phyloP scores from a whole-genome alignment of 1,140 invertebrate genomes.

The Cotesia chilonis region DNA sequence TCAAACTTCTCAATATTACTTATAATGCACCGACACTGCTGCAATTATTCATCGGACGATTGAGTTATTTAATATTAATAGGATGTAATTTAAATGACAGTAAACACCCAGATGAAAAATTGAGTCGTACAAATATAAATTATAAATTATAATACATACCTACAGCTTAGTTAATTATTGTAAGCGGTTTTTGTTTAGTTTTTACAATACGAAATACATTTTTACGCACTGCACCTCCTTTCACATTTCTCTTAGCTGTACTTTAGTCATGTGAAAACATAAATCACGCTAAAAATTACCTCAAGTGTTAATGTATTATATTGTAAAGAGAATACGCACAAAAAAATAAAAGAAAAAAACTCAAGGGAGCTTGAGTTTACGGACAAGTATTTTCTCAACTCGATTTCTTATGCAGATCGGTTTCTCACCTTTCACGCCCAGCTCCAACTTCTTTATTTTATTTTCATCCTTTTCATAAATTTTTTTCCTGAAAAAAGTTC shows the following conservation, averaged over 20 bases:
- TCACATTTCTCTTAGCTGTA: slow-evolving; percentile 30
- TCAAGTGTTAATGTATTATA: too few relatives aligned
- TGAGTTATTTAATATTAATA: too few relatives aligned
- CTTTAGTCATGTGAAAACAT: slow-evolving; percentile 44
- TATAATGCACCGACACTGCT: too few relatives aligned
- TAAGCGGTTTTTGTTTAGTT: background rate
- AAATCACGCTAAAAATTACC: slow-evolving; percentile 44
- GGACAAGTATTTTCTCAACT: slow-evolving; percentile 31
- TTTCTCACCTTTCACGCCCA: slow-evolving; percentile 43
- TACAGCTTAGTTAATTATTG: background rate
- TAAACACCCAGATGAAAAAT: too few relatives aligned
- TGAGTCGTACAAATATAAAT: too few relatives aligned
- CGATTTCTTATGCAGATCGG: slow-evolving; percentile 54
- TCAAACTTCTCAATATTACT: too few relatives aligned
- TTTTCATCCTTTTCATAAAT: slow-evolving; percentile 35
- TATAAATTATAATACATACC: too few relatives aligned
- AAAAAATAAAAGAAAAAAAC: background rate
- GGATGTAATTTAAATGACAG: too few relatives aligned
- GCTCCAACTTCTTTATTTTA: slow-evolving; percentile 35
- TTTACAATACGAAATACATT: background rate
- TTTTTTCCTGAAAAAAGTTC: background rate
- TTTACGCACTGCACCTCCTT: background rate
- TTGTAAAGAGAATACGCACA: slow-evolving; percentile 2
- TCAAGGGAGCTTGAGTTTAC: background rate
- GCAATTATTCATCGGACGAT: too few relatives aligned